Conservation (phyloP, 2,888 invertebrate species). For the Aporophyla nigra region DNA sequence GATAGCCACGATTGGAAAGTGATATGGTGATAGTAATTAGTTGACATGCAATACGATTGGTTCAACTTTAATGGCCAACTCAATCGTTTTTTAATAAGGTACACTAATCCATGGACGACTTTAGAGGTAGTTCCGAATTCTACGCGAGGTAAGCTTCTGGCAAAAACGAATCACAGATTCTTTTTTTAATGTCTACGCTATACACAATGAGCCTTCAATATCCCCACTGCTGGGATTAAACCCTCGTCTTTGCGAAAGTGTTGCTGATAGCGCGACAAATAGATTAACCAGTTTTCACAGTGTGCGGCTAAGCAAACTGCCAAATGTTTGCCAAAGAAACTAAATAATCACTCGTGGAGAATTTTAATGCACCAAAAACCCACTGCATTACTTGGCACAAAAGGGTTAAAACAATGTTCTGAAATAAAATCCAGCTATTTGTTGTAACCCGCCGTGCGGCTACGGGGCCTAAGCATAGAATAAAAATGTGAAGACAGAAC, state of each 20-base stretch:
- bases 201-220: neutral
- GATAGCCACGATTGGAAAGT: too few species aligned
- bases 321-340: neutral
- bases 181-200: neutral
- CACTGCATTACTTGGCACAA: constrained; percentile 44
- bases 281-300: neutral
- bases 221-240: neutral
- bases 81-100: too few species aligned
- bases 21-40: too few species aligned
- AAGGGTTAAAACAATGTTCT: constrained; percentile 65
- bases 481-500: constrained; percentile 11
- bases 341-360: constrained; percentile 23
- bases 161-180: too few species aligned
- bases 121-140: neutral
- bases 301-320: neutral
- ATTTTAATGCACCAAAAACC: constrained; percentile 51
- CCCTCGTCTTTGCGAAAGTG: neutral
- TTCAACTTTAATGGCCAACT: too few species aligned
- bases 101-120: too few species aligned
- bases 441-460: constrained; percentile 67
- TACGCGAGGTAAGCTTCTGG: neutral
- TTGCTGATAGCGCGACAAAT: neutral
- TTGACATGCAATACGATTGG: too few species aligned
- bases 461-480: constrained; percentile 53
- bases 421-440: constrained; percentile 67